phyloP scores from a whole-genome alignment of 2,797 vertebrate genomes.

The Thamnophis elegans region DNA sequence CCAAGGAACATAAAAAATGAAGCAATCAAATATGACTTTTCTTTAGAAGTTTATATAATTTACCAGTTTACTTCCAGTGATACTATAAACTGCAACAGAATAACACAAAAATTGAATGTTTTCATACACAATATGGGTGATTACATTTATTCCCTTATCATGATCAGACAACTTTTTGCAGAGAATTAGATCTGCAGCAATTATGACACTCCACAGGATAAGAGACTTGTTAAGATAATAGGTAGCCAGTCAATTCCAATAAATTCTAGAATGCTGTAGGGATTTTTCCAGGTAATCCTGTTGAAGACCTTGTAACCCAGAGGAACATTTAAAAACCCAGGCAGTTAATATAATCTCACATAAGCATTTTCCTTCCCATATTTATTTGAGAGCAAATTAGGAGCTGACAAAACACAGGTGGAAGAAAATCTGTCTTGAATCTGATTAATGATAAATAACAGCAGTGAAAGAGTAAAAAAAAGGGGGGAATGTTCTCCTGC shows the following conservation, averaged over 20 bases:
- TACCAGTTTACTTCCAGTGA: neutral
- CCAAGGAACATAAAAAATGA: neutral
- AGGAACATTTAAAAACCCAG: neutral
- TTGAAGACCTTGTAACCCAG: neutral
- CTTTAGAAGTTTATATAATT: neutral
- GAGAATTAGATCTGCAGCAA: neutral
- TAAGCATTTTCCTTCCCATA: neutral
- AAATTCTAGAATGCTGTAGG: neutral
- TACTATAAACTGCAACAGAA: neutral
- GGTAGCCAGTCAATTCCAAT: neutral
- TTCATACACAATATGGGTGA: neutral
- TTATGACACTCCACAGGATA: neutral
- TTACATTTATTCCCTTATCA: neutral
- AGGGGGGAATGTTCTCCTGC: neutral
- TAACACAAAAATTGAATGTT: neutral
- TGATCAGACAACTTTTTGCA: neutral
- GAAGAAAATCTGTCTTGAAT: neutral
- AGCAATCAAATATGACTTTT: neutral
- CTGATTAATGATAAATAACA: neutral
- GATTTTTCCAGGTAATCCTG: neutral
- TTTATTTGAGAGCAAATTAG: neutral
- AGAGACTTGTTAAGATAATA: neutral
- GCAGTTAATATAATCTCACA: neutral
- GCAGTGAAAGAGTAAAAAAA: neutral
- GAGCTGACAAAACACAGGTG: neutral